phyloP scores from a whole-genome alignment of 2,113 vertebrate genomes.

The Onychorhynchus coronatus region DNA sequence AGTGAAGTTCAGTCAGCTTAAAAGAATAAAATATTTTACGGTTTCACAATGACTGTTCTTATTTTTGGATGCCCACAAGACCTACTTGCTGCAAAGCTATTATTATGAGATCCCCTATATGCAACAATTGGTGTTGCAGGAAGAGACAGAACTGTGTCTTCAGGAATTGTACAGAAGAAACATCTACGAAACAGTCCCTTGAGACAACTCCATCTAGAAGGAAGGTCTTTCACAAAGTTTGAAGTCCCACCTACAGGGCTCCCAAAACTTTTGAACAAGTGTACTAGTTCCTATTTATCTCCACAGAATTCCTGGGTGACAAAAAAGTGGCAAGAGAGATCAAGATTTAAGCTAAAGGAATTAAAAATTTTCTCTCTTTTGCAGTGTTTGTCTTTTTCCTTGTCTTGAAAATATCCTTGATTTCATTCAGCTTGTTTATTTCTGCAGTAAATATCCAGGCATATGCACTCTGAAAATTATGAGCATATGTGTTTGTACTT shows the following conservation, averaged over 20 bases:
- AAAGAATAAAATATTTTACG: not conserved
- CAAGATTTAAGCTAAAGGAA: not conserved
- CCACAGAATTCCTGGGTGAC: not conserved
- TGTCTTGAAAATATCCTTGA: conserved; percentile 15
- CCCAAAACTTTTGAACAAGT: not conserved
- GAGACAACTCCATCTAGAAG: not conserved
- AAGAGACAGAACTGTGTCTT: not conserved
- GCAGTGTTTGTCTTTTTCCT: not conserved
- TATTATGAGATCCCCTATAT: not conserved
- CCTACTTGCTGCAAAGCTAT: not conserved
- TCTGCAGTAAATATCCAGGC: conserved; percentile 49
- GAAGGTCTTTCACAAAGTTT: not conserved
- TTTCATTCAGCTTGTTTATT: conserved; percentile 48
- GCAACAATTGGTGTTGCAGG: not conserved
- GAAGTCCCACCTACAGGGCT: not conserved
- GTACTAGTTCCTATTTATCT: not conserved
- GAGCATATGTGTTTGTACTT: conserved; percentile 63
- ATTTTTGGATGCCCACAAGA: not conserved
- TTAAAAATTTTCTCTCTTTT: not conserved
- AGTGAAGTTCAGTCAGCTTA: not conserved
- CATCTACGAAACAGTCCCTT: not conserved
- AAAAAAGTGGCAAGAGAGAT: not conserved
- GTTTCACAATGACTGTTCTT: not conserved
- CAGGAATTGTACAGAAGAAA: not conserved
- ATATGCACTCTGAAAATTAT: conserved; percentile 55